Percentiles rank a stretch among this genome's conserved stretches.
phyloP scores from a whole-genome alignment of 2,113 vertebrate species.

The Sapajus apella region DNA sequence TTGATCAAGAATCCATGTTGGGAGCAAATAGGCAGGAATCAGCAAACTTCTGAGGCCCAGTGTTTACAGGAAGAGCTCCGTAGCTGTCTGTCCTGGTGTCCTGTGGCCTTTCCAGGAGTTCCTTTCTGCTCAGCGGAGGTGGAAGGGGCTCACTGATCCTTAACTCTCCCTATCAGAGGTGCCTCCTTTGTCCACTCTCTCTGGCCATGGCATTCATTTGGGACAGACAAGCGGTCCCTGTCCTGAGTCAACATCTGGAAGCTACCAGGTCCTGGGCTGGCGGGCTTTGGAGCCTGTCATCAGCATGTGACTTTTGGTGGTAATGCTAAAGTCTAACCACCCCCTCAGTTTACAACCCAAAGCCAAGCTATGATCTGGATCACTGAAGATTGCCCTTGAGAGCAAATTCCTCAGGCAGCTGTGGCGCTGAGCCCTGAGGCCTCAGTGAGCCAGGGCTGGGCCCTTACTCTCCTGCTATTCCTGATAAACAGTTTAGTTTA shows the following conservation, averaged over 20 bases:
- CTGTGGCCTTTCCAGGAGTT: background rate
- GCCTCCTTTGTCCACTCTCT: background rate
- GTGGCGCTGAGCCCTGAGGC: background rate
- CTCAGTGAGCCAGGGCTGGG: background rate
- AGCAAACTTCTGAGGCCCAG: background rate
- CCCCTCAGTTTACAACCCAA: background rate
- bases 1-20: background rate
- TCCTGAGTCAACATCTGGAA: background rate
- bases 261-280: background rate
- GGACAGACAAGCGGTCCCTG: fast-evolving
- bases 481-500: background rate
- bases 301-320: background rate
- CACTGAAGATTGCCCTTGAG: background rate
- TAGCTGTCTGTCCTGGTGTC: background rate
- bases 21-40: background rate
- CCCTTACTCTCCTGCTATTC: background rate
- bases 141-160: background rate
- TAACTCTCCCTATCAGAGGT: background rate
- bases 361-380: background rate
- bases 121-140: background rate
- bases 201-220: too few relatives aligned
- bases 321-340: background rate
- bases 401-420: background rate
- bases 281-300: background rate
- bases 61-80: background rate